Evolutionary conservation across 2,888 invertebrate genomes (phyloP).

Genomic region (Lithophane ornitopus): DNA sequence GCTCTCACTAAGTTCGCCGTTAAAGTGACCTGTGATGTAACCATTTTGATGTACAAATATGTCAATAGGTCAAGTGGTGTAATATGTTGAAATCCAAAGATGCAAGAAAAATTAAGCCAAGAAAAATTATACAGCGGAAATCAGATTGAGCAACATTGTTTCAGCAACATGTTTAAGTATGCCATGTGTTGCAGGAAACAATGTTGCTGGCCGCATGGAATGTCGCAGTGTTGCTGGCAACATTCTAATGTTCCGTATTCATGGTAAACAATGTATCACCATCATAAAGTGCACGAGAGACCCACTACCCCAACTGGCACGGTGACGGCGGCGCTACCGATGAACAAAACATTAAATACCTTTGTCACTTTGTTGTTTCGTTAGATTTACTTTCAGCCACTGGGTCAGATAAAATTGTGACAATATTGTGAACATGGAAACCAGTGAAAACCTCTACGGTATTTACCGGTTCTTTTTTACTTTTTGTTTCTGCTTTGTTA

Average conservation of each 20-base stretch:
- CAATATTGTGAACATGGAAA: background rate
- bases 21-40: slow-evolving; percentile 86
- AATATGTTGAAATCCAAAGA: background rate
- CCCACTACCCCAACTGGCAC: too few relatives aligned
- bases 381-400: background rate
- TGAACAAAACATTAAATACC: background rate
- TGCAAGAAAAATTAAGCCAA: background rate
- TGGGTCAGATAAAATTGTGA: background rate
- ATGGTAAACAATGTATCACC: background rate
- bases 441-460: background rate
- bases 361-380: background rate
- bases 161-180: background rate
- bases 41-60: background rate
- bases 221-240: background rate
- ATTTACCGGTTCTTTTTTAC: background rate
- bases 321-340: background rate
- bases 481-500: background rate
- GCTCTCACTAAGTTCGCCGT: slow-evolving; percentile 89
- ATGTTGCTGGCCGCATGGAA: background rate
- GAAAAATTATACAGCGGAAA: too few relatives aligned
- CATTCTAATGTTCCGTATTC: background rate
- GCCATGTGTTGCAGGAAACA: background rate
- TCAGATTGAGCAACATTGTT: background rate
- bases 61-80: background rate
- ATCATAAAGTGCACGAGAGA: background rate